Conservation (phyloP, 1,140 invertebrate species). For the Sweltsa coloradensis region DNA sequence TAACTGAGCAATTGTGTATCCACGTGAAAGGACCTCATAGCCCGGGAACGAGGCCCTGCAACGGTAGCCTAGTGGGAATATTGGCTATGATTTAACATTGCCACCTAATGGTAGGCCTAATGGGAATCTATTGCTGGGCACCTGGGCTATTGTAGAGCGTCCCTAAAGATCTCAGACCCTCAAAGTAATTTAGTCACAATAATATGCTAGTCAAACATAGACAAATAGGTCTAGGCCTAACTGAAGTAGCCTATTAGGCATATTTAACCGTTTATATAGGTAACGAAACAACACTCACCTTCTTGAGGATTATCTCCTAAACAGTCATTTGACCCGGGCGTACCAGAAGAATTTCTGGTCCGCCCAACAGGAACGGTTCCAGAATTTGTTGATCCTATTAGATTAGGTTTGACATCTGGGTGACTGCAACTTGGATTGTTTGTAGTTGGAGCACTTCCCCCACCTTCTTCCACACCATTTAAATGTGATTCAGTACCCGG, state of each 20-base stretch:
- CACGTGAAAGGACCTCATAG: too few relatives aligned
- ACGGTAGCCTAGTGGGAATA: too few relatives aligned
- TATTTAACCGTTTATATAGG: neutral
- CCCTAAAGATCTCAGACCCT: too few relatives aligned
- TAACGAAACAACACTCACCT: conserved; percentile 6
- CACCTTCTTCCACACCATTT: conserved; percentile 4
- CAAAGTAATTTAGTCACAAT: too few relatives aligned
- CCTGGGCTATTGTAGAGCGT: too few relatives aligned
- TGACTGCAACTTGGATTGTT: neutral
- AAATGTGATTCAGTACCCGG: neutral
- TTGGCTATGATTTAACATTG: too few relatives aligned
- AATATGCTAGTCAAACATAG: too few relatives aligned
- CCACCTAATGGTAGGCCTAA: too few relatives aligned
- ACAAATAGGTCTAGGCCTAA: too few relatives aligned
- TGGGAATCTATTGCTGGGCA: too few relatives aligned
- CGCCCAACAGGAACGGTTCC: neutral
- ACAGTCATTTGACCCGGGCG: conserved; percentile 3
- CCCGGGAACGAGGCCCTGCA: too few relatives aligned
- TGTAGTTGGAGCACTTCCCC: neutral
- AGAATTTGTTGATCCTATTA: neutral
- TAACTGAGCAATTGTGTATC: too few relatives aligned
- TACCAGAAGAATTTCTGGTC: neutral
- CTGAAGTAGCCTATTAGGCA: neutral
- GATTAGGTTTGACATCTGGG: neutral
- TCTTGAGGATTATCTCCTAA: conserved; percentile 3